A percentile compares a stretch with the other conserved stretches of the same genome.
Conservation (phyloP, 2,888 invertebrate species). For the Chrysina gloriosa region DNA sequence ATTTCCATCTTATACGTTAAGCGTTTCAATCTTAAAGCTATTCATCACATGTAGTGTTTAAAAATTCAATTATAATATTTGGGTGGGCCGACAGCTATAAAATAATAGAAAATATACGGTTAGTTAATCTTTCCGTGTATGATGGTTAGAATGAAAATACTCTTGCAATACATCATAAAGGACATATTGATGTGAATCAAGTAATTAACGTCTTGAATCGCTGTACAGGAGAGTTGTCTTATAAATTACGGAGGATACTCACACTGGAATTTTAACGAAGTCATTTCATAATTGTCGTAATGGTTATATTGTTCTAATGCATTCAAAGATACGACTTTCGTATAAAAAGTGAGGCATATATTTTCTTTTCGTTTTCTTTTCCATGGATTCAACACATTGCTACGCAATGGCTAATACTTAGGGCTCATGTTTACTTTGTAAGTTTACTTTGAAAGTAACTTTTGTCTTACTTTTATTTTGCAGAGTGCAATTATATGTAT, state of each 20-base stretch:
- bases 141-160: slow-evolving; percentile 10
- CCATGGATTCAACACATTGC: too few relatives aligned
- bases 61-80: slow-evolving; percentile 38
- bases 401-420: too few relatives aligned
- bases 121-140: slow-evolving; percentile 32
- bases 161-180: slow-evolving; percentile 41
- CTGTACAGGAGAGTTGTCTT: slow-evolving; percentile 49
- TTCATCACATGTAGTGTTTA: slow-evolving; percentile 28
- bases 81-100: slow-evolving; percentile 34
- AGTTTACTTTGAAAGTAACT: too few relatives aligned
- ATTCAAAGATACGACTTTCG: slow-evolving; percentile 40
- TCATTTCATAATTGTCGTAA: slow-evolving; percentile 62
- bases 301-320: slow-evolving; percentile 59
- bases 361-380: neutral
- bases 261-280: slow-evolving; percentile 62
- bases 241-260: slow-evolving; percentile 59
- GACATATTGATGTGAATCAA: slow-evolving; percentile 47
- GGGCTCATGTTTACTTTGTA: too few relatives aligned
- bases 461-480: too few relatives aligned
- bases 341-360: neutral
- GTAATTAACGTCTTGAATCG: slow-evolving; percentile 53
- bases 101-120: slow-evolving; percentile 38
- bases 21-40: slow-evolving; percentile 15
- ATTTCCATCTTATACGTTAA: slow-evolving; percentile 10
- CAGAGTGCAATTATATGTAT: too few relatives aligned